Percentiles rank a stretch among this genome's conserved stretches.
Evolutionary conservation across 2,113 vertebrate species (phyloP).

Genomic region (Apteryx owenii): DNA sequence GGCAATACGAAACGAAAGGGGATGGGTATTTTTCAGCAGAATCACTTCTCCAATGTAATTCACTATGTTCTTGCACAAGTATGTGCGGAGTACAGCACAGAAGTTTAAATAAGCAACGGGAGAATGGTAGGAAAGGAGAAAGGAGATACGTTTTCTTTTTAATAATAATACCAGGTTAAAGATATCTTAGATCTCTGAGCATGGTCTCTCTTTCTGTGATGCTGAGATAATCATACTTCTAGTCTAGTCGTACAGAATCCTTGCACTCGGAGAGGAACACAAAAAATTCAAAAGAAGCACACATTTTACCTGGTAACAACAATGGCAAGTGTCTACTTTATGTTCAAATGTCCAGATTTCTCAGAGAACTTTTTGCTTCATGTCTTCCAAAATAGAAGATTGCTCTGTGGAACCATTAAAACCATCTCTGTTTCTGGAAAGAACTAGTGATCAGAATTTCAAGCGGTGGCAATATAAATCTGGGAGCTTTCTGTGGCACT

Average conservation of each 20-base stretch:
- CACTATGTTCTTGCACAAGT: fast-evolving
- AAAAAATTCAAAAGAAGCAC: neutral
- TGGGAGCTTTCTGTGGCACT: neutral
- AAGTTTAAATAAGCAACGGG: neutral
- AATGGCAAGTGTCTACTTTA: neutral
- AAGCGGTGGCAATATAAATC: neutral
- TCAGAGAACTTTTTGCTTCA: neutral
- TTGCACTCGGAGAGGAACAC: neutral
- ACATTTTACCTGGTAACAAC: neutral
- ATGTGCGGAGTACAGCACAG: neutral
- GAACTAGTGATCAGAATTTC: neutral
- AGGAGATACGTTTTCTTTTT: neutral
- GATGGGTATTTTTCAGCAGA: neutral
- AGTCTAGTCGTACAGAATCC: neutral
- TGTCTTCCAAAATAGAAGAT: neutral
- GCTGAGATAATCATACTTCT: neutral
- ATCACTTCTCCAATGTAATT: neutral
- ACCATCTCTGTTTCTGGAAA: neutral
- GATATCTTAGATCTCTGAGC: neutral
- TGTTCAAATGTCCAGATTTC: neutral
- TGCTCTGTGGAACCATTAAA: neutral
- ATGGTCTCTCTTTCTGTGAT: neutral
- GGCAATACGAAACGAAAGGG: neutral
- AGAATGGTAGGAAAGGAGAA: neutral
- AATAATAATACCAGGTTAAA: neutral